Percentiles rank a stretch among this genome's conserved stretches.
These are phyloP conservation scores for Ceratina calcarata DNA, from an alignment of 1,140 invertebrate genomes.

Conservation along the genomic window DNA sequence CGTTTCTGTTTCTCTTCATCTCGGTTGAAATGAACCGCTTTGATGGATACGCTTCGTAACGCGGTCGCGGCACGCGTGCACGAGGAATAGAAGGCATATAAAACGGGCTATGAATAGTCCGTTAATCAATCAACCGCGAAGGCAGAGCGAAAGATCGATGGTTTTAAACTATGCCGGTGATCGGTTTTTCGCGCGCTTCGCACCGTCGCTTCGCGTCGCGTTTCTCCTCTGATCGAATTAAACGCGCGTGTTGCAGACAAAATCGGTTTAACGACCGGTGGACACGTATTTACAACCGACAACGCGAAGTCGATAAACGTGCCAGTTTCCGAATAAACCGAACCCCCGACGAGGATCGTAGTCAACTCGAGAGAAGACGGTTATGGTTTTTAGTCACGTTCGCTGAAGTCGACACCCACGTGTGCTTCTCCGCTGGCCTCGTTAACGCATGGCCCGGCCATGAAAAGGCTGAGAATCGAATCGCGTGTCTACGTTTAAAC, in stretches of 20 bases:
- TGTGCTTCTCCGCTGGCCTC: no score
- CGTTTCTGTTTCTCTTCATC: conserved; percentile 10
- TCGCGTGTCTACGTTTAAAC: no score
- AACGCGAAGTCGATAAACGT: background rate
- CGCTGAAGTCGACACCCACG: no score
- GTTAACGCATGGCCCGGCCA: no score
- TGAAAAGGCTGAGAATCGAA: background rate
- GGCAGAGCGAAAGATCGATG: conserved; percentile 37
- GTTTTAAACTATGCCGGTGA: conserved; percentile 8
- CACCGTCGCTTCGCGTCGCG: background rate
- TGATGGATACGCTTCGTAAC: conserved; percentile 32
- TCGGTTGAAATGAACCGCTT: conserved; percentile 34
- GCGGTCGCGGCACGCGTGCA: conserved; percentile 9
- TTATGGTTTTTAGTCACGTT: background rate
- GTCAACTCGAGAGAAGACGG: background rate
- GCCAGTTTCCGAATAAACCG: background rate
- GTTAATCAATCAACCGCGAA: conserved; percentile 48
- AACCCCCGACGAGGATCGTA: background rate
- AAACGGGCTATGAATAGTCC: conserved; percentile 35
- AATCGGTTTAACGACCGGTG: conserved; percentile 9
- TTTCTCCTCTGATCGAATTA: conserved; percentile 11
- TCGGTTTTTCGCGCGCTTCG: background rate
- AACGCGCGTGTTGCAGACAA: background rate
- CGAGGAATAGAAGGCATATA: conserved; percentile 23
- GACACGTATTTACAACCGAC: background rate